Evolutionary conservation across 2,797 vertebrate genomes (phyloP), one percentile per base, ranked within the genome.

Genomic region (Eurystomus glaucurus): DNA sequence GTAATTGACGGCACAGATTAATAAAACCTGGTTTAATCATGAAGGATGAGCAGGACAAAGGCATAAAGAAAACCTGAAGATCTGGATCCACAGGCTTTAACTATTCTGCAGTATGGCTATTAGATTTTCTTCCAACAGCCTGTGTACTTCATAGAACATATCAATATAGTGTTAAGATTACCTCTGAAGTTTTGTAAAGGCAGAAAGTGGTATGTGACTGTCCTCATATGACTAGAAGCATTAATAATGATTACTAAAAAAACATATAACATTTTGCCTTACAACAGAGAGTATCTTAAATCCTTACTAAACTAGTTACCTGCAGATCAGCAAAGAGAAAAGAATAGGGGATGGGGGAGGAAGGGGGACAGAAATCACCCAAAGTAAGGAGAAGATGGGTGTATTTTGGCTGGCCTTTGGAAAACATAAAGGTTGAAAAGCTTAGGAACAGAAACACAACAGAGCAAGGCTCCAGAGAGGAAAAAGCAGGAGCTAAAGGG

Each of bases 11-110:
- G 52, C 16, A 52, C 6, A 93, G 72, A 91, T 55, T 10, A 93
- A 89, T 76, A 92, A 95, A 88, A 94, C 8, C 35, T 31, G 21
- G 39, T 88, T 88, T 93, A 94, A 92, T 82, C 54, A 85, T 58
- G 74, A 93, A 93, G 77, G 33, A 86, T 79, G n/a, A 90, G 51
- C 31, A 81, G 77, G 43, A 91, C 50, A 96, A 94, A 90, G 37
- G 50, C 35, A 85, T 62, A 76, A 81, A 86, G 57, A 90, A 94
- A 86, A 62, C 18, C 31, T 62, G 70, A 51, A 70, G 50, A 69
- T 79, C 45, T 50, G 11, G 31, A 88, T 76, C 58, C 37, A 58
- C 29, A 43, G 21, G 48, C n/a, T 84, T 78, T 41, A 81, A 55
- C 71, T 55, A 22, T 66, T 74, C 80, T 21, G 10, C 90, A 86